Evolutionary conservation across 2,797 vertebrate species (phyloP), one percentile per base, ranked within the genome.

Genomic region (Xiphorhynchus erythropygius): DNA sequence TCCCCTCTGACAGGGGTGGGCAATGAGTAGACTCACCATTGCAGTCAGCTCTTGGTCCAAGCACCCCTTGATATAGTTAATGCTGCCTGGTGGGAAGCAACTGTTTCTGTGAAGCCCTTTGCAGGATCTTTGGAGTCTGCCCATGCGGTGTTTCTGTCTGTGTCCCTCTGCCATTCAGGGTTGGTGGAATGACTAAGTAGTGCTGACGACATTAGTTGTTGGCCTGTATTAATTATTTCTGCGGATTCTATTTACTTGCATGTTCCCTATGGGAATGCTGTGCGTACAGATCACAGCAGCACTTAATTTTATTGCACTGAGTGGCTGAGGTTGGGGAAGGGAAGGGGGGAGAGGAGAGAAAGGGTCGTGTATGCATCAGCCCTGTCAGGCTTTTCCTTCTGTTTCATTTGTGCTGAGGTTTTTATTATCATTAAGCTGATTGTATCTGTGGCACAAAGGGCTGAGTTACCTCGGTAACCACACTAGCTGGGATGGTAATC

Each of bases 391-490:
- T 94, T 95, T 94, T 92, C 93, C 95, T 93, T 95, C 95, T 95
- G 96, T 93, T 95, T 96, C 93, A 59, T 96, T 97, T 93, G 81
- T 95, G 92, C 96, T 93, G 95, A 93, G 91, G 83, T 96, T 95
- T 97, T 94, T 97, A 93, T 94, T 94, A 91, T 95, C 92, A 96
- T 96, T 97, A 97, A 97, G 97, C 96, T 78, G 93, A 96, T 98
- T 97, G 97, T 97, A 95, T 97, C 95, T 91, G 74, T 97, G 97
- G 94, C 94, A 95, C 96, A 96, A 97, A 97, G 94, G 96, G 95
- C 76, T 94, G 88, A 93, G 98, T 98, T 98, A 96, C 98, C 98
- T 95, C 97, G 97, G 98, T 97, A 98, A 98, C 97, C 93, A 93
- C 94, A 94, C 94, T 95, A 89, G 97, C 95, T 97, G 88, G 96